Conservation (phyloP, 2,797 vertebrate genomes). For the Amniataba percoides region DNA sequence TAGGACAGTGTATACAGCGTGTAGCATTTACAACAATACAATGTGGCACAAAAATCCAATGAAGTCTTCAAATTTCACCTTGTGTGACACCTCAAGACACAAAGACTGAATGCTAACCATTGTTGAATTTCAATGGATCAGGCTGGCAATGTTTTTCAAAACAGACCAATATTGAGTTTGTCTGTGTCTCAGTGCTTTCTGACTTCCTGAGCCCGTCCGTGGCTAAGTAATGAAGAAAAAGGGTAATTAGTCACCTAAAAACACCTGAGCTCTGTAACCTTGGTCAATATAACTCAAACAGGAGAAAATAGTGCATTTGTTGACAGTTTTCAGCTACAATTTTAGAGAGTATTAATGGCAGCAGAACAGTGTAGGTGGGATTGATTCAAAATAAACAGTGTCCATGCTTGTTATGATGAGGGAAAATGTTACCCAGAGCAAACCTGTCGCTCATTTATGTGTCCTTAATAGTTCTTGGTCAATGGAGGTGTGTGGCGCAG, state of each 20-base stretch:
- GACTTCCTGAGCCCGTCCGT: not conserved
- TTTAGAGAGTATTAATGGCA: conserved; percentile 14
- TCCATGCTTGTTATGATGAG: not conserved
- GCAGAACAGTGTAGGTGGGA: not conserved
- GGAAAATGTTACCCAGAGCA: not conserved
- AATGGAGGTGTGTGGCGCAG: not conserved
- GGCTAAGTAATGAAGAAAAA: not conserved
- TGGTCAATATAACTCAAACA: not conserved
- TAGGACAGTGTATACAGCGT: conserved; percentile 12
- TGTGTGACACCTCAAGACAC: conserved; percentile 24
- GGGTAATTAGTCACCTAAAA: not conserved
- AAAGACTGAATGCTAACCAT: conserved; percentile 8
- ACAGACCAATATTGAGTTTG: not conserved
- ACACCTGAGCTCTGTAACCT: not conserved
- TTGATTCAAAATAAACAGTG: not conserved
- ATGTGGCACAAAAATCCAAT: conserved; percentile 18
- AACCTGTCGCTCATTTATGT: not conserved
- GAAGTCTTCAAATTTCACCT: conserved; percentile 38
- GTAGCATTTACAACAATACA: conserved; percentile 14
- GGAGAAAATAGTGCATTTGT: not conserved
- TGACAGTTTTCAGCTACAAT: not conserved
- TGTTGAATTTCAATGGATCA: not conserved
- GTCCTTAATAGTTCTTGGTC: conserved; percentile 4
- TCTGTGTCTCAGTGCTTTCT: not conserved
- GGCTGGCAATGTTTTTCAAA: not conserved